Percentiles rank a stretch among this genome's conserved stretches.
Evolutionary conservation across 2,113 vertebrate species (phyloP).

Genomic region (Tragulus kanchil): DNA sequence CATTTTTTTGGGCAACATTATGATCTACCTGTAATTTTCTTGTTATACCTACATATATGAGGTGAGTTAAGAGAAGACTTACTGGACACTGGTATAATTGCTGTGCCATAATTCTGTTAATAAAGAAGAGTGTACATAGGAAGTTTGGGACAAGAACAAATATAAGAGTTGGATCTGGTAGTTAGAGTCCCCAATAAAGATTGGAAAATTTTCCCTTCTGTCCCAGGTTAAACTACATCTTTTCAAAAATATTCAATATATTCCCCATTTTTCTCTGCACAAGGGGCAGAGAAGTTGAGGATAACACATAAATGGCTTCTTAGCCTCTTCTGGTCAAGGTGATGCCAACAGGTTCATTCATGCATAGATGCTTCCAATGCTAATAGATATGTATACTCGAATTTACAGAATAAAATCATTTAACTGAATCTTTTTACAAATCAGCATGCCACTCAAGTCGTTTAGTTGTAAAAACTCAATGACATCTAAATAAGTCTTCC

Average conservation of each 20-base stretch:
- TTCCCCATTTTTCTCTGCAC: neutral
- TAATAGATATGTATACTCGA: neutral
- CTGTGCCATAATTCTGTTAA: neutral
- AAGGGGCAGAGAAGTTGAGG: constrained; percentile 32
- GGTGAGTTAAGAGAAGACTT: neutral
- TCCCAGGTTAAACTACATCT: neutral
- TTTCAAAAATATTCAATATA: constrained; percentile 36
- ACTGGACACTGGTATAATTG: neutral
- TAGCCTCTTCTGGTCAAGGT: neutral
- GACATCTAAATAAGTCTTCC: constrained; percentile 25
- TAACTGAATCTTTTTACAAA: constrained; percentile 7
- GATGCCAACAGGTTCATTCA: neutral
- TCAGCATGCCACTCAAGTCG: neutral
- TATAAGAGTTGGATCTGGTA: neutral
- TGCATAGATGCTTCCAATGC: neutral
- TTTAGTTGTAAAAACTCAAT: constrained; percentile 36
- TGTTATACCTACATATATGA: neutral
- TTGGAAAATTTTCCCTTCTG: neutral
- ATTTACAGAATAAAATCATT: constrained; percentile 3
- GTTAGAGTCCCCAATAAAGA: constrained; percentile 2
- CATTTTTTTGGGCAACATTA: neutral
- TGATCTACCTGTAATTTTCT: neutral
- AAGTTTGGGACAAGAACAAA: neutral
- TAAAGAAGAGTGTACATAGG: neutral
- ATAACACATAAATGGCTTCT: neutral